Percentiles rank a stretch among this genome's conserved stretches.
phyloP scores from a whole-genome alignment of 2,888 invertebrate species.

The Anthoptus insignis region DNA sequence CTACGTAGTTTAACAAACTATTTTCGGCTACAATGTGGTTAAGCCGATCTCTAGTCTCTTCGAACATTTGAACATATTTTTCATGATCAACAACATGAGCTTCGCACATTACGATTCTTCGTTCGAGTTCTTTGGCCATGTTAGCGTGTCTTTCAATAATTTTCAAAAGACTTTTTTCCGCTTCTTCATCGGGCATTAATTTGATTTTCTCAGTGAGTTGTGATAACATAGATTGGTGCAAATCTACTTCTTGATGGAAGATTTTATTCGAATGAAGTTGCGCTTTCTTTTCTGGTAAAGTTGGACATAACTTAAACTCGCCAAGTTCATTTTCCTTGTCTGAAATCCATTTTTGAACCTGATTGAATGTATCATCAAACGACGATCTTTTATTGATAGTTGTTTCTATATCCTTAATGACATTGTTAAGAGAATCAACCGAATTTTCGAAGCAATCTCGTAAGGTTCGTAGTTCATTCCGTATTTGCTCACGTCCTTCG shows the following conservation, averaged over 20 bases:
- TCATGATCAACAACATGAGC: slow-evolving; percentile 94
- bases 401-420: slow-evolving; percentile 96
- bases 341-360: slow-evolving; percentile 95
- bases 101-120: slow-evolving; percentile 89
- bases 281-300: slow-evolving; percentile 95
- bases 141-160: slow-evolving; percentile 91
- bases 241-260: slow-evolving; percentile 94
- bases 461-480: slow-evolving; percentile 93
- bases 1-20: slow-evolving; percentile 92
- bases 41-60: slow-evolving; percentile 94
- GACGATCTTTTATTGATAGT: slow-evolving; percentile 96
- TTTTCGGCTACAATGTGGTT: slow-evolving; percentile 93
- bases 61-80: slow-evolving; percentile 92
- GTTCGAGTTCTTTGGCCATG: slow-evolving; percentile 89
- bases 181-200: slow-evolving; percentile 92
- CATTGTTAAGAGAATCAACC: slow-evolving; percentile 93
- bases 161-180: slow-evolving; percentile 90
- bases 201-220: slow-evolving; percentile 95
- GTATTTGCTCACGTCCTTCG: slow-evolving; percentile 94
- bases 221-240: slow-evolving; percentile 94
- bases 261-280: slow-evolving; percentile 94
- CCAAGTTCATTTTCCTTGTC: slow-evolving; percentile 93
- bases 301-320: slow-evolving; percentile 91
- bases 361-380: slow-evolving; percentile 96
- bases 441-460: slow-evolving; percentile 95